A percentile compares a stretch with the other conserved stretches of the same genome.
Conservation (phyloP, 2,113 vertebrate species). For the Columbina picui region DNA sequence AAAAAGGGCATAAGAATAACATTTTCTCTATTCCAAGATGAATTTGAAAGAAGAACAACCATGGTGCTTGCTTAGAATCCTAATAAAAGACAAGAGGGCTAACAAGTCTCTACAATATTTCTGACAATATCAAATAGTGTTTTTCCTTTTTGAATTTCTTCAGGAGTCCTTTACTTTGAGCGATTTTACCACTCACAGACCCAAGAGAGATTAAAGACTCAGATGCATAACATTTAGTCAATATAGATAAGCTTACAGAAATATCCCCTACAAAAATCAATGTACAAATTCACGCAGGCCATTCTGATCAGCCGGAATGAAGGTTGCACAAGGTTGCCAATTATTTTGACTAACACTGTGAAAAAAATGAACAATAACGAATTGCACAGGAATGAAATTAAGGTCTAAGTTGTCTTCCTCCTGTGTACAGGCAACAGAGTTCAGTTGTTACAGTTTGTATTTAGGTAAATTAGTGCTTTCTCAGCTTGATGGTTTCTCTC, state of each 20-base stretch:
- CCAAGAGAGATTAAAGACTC: conserved; percentile 5
- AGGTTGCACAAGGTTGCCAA: background rate
- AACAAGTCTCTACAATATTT: background rate
- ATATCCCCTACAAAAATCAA: conserved; percentile 41
- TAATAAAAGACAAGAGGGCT: background rate
- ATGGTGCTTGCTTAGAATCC: background rate
- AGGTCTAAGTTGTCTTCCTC: background rate
- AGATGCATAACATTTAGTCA: conserved; percentile 20
- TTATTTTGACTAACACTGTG: background rate
- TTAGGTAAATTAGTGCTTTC: background rate
- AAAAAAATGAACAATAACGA: background rate
- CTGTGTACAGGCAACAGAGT: accelerated
- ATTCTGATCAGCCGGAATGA: background rate
- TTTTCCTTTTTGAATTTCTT: background rate
- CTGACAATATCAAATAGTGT: background rate
- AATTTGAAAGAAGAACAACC: background rate
- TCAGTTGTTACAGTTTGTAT: background rate
- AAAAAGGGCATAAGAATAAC: background rate
- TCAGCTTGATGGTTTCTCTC: background rate
- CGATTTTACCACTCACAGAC: background rate
- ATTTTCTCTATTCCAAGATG: background rate
- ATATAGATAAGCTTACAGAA: conserved; percentile 34
- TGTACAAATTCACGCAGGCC: background rate
- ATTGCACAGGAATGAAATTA: background rate
- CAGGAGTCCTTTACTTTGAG: background rate